Evolutionary conservation across 2,888 invertebrate species (phyloP).

Genomic region (Miltochrista miniata): DNA sequence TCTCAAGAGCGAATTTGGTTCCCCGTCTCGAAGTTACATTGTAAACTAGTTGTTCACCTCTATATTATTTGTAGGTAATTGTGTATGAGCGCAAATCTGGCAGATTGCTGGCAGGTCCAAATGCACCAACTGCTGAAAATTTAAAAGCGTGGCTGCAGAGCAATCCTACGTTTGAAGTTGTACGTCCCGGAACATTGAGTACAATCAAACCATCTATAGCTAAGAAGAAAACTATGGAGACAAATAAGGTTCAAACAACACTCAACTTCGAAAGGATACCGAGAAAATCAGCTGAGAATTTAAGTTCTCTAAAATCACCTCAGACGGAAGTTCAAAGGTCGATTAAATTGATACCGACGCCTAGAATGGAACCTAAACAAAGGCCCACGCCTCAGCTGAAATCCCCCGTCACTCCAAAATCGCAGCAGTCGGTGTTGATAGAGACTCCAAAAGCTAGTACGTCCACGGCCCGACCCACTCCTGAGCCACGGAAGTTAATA

Average conservation of each 20-base stretch:
- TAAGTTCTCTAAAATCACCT: slow-evolving; percentile 37
- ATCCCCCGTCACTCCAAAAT: slow-evolving; percentile 28
- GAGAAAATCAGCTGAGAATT: slow-evolving; percentile 53
- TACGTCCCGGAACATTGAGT: slow-evolving; percentile 85
- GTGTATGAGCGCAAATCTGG: slow-evolving; percentile 94
- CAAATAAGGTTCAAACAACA: slow-evolving; percentile 74
- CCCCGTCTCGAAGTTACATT: too few species aligned
- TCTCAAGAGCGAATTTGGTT: too few species aligned
- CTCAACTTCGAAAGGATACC: slow-evolving; percentile 74
- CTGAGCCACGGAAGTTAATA: slow-evolving; percentile 58
- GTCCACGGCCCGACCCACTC: slow-evolving; percentile 48
- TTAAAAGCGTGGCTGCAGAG: slow-evolving; percentile 92
- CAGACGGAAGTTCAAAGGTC: slow-evolving; percentile 46
- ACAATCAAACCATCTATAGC: slow-evolving; percentile 66
- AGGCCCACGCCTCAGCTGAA: slow-evolving; percentile 33
- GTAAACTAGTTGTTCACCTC: too few species aligned
- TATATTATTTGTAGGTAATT: slow-evolving; percentile 81
- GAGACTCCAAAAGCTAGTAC: slow-evolving; percentile 63
- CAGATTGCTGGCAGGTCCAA: slow-evolving; percentile 88
- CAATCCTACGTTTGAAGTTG: slow-evolving; percentile 94
- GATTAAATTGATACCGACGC: slow-evolving; percentile 43
- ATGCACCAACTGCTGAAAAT: slow-evolving; percentile 91
- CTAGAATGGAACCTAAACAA: slow-evolving; percentile 51
- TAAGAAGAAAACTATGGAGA: slow-evolving; percentile 59
- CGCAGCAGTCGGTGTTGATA: slow-evolving; percentile 5